Percentiles rank a stretch among this genome's conserved stretches.
These are phyloP conservation scores for Cancer borealis DNA, from an alignment of 2,888 invertebrate genomes.

Conservation along the genomic window DNA sequence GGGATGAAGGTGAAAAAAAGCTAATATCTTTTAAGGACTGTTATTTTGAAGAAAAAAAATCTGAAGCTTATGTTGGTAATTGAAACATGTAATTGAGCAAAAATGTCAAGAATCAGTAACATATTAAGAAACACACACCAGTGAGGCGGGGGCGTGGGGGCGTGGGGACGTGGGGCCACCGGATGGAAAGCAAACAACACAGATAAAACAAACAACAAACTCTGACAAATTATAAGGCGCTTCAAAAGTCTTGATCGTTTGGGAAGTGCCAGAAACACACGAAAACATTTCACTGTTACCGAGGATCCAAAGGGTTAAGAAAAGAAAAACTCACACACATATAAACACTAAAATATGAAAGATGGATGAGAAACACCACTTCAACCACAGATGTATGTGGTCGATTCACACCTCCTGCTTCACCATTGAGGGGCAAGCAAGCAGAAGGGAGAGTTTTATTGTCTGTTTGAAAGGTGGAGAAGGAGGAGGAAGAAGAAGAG, in stretches of 20 bases:
- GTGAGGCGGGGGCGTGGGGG: too few species aligned
- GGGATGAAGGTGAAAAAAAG: not conserved
- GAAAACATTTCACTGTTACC: not conserved
- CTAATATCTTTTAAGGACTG: not conserved
- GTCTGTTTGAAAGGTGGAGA: not conserved
- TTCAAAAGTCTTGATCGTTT: not conserved
- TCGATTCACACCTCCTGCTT: not conserved
- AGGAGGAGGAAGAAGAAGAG: not conserved
- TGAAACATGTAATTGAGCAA: not conserved
- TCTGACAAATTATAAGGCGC: conserved; percentile 1
- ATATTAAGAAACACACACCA: not conserved
- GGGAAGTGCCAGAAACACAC: not conserved
- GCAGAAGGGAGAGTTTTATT: conserved; percentile 28
- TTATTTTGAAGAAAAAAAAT: not conserved
- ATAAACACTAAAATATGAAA: conserved; percentile 25
- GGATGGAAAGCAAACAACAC: not conserved
- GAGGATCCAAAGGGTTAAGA: not conserved
- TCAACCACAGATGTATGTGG: not conserved
- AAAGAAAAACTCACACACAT: not conserved
- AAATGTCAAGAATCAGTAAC: not conserved
- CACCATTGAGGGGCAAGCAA: not conserved
- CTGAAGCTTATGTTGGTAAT: not conserved
- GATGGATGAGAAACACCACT: not conserved
- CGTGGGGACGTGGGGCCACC: not conserved
- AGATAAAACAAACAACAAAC: not conserved